These are phyloP conservation scores for Emmelina monodactyla DNA, from an alignment of 2,888 invertebrate species.

Conservation along the genomic window DNA sequence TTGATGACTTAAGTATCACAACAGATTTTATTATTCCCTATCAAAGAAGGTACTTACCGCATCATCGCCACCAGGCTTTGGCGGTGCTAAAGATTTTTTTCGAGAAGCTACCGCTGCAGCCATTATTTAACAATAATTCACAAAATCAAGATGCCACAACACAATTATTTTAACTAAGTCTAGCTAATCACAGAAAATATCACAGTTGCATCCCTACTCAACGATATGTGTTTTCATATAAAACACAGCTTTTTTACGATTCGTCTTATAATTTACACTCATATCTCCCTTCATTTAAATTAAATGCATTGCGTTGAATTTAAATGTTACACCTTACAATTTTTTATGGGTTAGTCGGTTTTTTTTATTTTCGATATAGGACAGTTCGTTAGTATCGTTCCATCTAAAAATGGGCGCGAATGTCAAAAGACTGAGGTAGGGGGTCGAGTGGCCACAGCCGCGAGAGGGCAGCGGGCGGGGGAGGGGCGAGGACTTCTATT, in stretches of 20 bases:
- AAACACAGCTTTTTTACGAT: conserved; percentile 7
- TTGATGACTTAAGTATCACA: no score
- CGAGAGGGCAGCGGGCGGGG: conserved; percentile 25
- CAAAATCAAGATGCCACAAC: conserved; percentile 49
- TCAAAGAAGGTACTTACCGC: conserved; percentile 46
- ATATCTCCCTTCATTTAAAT: conserved; percentile 11
- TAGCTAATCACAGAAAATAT: conserved; percentile 26
- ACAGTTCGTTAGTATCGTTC: conserved; percentile 50
- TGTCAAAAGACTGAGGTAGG: conserved; percentile 60
- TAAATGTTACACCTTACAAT: conserved; percentile 27
- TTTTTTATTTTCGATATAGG: conserved; percentile 33
- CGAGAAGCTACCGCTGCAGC: conserved; percentile 38
- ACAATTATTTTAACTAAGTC: conserved; percentile 20
- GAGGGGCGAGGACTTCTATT: conserved; percentile 48
- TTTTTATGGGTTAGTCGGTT: conserved; percentile 21
- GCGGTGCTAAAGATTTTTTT: conserved; percentile 33
- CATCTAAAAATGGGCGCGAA: conserved; percentile 63
- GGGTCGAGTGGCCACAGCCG: conserved; percentile 38
- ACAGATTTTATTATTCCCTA: no score
- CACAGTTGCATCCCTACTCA: conserved; percentile 25
- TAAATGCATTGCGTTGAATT: conserved; percentile 33
- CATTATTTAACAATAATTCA: conserved; percentile 36
- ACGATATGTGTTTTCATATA: conserved; percentile 5
- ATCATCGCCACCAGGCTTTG: conserved; percentile 18
- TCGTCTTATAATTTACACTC: conserved; percentile 5